phyloP scores from a whole-genome alignment of 2,797 vertebrate genomes.

The Taenioides sp. region DNA sequence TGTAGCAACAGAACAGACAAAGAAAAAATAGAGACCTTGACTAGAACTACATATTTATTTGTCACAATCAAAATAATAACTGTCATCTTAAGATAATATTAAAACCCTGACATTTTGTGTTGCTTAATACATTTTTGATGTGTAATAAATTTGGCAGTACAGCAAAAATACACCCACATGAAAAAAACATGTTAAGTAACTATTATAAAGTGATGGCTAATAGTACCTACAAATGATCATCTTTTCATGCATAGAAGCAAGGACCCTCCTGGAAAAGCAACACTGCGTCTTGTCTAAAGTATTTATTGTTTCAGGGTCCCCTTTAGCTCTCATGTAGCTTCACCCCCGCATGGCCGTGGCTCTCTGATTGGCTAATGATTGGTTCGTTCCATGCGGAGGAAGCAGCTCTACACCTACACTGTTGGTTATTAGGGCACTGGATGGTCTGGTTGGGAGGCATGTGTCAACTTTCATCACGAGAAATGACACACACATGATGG shows the following conservation, averaged over 20 bases:
- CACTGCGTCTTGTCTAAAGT: conserved; percentile 40
- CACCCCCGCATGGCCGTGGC: conserved; percentile 61
- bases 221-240: conserved; percentile 1
- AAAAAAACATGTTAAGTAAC: conserved; percentile 9
- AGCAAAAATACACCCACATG: conserved; percentile 22
- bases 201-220: conserved; percentile 4
- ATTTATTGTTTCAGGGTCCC: conserved; percentile 64
- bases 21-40: too few relatives aligned
- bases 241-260: conserved; percentile 17
- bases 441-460: conserved; percentile 45
- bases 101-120: background rate
- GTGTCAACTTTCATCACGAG: conserved; percentile 50
- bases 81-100: conserved; percentile 7
- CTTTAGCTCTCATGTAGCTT: conserved; percentile 46
- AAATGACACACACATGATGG: conserved; percentile 52
- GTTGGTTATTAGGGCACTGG: conserved; percentile 54
- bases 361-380: conserved; percentile 68
- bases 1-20: conserved; percentile 17
- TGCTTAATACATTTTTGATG: conserved; percentile 16
- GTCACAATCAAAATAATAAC: background rate
- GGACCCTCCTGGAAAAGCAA: conserved; percentile 32
- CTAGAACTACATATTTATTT: background rate
- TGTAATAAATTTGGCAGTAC: conserved; percentile 15
- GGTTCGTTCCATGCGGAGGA: conserved; percentile 48
- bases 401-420: conserved; percentile 61